Evolutionary conservation across 1,140 invertebrate species (phyloP).

Genomic region (Amphibalanus amphitrite): DNA sequence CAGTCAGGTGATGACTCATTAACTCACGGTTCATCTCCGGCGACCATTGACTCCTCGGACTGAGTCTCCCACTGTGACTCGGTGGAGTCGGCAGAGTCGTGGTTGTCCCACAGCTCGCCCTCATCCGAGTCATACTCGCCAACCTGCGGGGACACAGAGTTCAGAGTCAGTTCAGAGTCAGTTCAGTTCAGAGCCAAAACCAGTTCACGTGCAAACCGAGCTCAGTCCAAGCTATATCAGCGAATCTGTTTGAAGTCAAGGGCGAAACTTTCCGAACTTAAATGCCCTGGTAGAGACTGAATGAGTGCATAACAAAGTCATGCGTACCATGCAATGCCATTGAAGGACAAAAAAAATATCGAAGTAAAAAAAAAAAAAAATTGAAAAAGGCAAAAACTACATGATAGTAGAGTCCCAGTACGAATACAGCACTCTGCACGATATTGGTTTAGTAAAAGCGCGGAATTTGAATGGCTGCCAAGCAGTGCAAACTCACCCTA

Average conservation of each 20-base stretch:
- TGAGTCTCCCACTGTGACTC: slow-evolving; percentile 40
- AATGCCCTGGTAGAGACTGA: no score
- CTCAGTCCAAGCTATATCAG: no score
- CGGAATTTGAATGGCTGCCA: no score
- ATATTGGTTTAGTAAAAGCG: no score
- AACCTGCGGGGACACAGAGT: slow-evolving; percentile 23
- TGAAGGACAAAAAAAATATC: neutral
- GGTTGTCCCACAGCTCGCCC: slow-evolving; percentile 48
- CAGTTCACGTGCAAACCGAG: no score
- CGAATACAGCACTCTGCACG: no score
- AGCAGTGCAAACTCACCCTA: slow-evolving; percentile 31
- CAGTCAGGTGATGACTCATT: no score
- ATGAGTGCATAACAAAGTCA: no score
- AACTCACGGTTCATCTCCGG: neutral
- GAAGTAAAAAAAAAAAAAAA: slow-evolving; percentile 5
- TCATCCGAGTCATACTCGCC: slow-evolving; percentile 61
- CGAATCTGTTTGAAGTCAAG: no score
- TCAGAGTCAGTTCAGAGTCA: neutral
- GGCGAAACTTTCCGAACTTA: no score
- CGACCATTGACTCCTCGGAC: slow-evolving; percentile 22
- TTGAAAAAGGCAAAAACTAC: no score
- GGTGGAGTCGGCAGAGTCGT: slow-evolving; percentile 32
- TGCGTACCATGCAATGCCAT: slow-evolving; percentile 7
- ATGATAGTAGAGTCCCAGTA: no score
- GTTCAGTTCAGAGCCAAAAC: neutral